Evolutionary conservation across 2,797 vertebrate genomes (phyloP), one percentile per base, ranked within the genome.

Genomic region (Gadopsis bispinosus): DNA sequence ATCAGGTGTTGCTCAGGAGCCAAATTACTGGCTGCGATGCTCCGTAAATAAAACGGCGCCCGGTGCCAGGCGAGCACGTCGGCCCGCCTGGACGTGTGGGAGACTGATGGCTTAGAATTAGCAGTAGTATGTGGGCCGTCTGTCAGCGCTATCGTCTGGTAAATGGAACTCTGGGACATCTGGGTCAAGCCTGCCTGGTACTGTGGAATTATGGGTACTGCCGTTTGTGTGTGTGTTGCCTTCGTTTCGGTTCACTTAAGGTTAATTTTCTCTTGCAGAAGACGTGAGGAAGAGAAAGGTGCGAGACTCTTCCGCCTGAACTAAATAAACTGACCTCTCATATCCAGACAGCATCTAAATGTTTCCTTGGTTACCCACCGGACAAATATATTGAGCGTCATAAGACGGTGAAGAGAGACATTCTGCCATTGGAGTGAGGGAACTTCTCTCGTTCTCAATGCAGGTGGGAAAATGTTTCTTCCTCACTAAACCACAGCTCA

Each of bases 101-200:
- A 76, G 73, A 73, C 74, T 85, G 79, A 88, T 81, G 70, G 64
- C 67, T 77, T 61, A 73, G 80, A 81, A 85, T 88, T 86, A 89
- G 75, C 72, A 11, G 61, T 65, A 72, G 85, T 71, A 72, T 68
- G 89, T 72, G 83, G 81, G 78, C 83, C 7, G 83, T 67, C 78
- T 89, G 85, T 88, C 80, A 62, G 79, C 10, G 35, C 14, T 33
- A 61, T 37, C 64, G 47, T 74, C 72, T 75, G 78, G 31, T 87
- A 83, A 85, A 81, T 80, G 77, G 69, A 79, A 75, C 78, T 71
- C 62, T 56, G 74, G 59, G 61, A 88, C 81, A 80, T 72, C 59
- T 75, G 70, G 80, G 83, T 81, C 81, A 71, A 35, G 31, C 50
- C 80, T 59, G 47, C 70, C 80, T 79, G 53, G 4, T 33, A 1